Base-by-base conservation (phyloP, 2,113 vertebrate genomes). In the Cheirogaleus medius region DNA sequence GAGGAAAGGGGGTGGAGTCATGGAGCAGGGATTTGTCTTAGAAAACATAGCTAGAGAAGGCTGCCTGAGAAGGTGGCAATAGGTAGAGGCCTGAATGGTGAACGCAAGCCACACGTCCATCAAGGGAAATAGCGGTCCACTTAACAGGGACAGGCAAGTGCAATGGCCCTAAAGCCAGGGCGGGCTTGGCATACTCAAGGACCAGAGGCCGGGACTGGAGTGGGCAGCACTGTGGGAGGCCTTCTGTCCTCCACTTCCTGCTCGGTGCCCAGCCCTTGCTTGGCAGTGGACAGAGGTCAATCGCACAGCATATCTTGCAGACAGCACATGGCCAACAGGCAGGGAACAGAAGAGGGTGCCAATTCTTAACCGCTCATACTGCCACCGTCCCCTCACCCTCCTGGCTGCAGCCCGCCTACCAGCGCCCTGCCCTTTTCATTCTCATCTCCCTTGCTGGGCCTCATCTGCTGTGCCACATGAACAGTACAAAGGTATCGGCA, bases 401-500 rank as follows among this genome's bases (percentile, higher is more conserved):
- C 66, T 1, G 47, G 32, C 80, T 66, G 17, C 29, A 60, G 78
- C 27, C 39, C 0, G 13, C 42, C 56, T 76, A 77, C 66, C 37
- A 81, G 66, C 77, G 54, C 49, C 0, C 0, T 23, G 87, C 68
- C 91, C 68, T 74, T 91, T 74, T 37, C 44, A 56, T 78, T 44
- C n/a, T 29, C 56, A 25, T 39, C 60, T 93, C 54, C 49, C 90
- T 32, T 27, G 84, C 90, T 8, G 34, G 56, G 94, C 49, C 49
- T 83, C 71, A 42, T 66, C 94, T 69, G 71, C 25, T 60, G 11
- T 13, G 56, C 42, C 34, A 32, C 23, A 80, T 68, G 32, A 81
- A 34, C 56, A 80, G 74, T 17, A 91, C 58, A 87, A 76, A 94
- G 71, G 69, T 81, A 71, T 92, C 58, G 6, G 83, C 87, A 52